These are phyloP conservation scores for Drosophila greeni DNA, from an alignment of 2,888 invertebrate genomes.

Conservation along the genomic window DNA sequence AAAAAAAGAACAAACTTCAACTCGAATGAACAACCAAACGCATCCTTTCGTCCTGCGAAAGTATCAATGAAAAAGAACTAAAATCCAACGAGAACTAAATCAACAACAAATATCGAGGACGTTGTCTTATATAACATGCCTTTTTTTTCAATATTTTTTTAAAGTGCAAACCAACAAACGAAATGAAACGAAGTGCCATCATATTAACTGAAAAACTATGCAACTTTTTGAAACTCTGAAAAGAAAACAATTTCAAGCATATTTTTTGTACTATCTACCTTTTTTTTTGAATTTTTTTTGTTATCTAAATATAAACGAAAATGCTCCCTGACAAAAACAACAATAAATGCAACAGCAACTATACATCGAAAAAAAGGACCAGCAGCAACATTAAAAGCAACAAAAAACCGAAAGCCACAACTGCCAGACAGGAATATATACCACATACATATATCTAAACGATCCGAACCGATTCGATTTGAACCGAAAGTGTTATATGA, in stretches of 20 bases:
- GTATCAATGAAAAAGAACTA: constrained; percentile 10
- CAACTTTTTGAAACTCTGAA: constrained; percentile 10
- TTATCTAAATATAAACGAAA: constrained; percentile 61
- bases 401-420: constrained; percentile 29
- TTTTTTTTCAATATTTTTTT: constrained; percentile 67
- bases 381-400: constrained; percentile 35
- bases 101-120: constrained; percentile 18
- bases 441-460: constrained; percentile 4
- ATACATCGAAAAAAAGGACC: constrained; percentile 24
- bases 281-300: constrained; percentile 41
- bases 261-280: constrained; percentile 7
- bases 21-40: background rate
- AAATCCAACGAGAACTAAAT: constrained; percentile 26
- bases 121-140: constrained; percentile 19
- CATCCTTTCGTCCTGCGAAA: constrained; percentile 40
- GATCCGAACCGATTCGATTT: background rate
- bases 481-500: constrained; percentile 62
- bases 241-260: constrained; percentile 13
- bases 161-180: constrained; percentile 45
- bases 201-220: constrained; percentile 21
- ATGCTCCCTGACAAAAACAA: constrained; percentile 43
- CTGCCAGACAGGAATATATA: constrained; percentile 46
- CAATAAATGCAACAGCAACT: constrained; percentile 30
- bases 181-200: background rate
- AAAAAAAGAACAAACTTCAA: background rate